Evolutionary conservation across 2,888 invertebrate genomes (phyloP).

Genomic region (Cheilosia variabilis): DNA sequence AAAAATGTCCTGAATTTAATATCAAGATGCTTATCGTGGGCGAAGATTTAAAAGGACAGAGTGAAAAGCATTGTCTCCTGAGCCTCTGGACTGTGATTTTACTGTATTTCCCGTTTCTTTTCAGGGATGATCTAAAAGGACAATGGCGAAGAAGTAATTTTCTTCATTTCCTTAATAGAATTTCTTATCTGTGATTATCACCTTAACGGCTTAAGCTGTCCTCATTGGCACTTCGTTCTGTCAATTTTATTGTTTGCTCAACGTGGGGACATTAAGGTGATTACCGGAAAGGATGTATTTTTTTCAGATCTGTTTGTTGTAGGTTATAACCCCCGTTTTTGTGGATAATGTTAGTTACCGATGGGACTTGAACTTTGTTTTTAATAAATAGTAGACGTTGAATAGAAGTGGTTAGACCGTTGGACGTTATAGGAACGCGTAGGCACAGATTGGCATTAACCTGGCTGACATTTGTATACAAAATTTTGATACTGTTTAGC

Average conservation of each 20-base stretch:
- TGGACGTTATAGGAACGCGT: too few species aligned
- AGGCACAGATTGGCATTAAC: too few species aligned
- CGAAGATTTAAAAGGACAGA: constrained; percentile 4
- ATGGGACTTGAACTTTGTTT: not conserved
- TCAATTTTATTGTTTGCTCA: constrained; percentile 69
- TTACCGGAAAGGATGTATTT: constrained; percentile 68
- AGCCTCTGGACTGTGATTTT: constrained; percentile 12
- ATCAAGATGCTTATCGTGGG: not conserved
- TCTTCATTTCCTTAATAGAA: constrained; percentile 84
- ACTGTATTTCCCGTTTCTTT: constrained; percentile 15
- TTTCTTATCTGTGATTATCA: constrained; percentile 78
- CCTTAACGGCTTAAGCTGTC: constrained; percentile 74
- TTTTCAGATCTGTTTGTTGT: constrained; percentile 14
- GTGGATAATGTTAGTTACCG: constrained; percentile 47
- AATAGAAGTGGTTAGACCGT: not conserved
- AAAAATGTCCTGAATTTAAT: constrained; percentile 6
- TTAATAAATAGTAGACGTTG: not conserved
- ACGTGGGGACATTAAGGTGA: constrained; percentile 67
- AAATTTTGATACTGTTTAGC: too few species aligned
- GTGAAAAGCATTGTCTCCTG: constrained; percentile 3
- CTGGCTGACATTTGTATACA: too few species aligned
- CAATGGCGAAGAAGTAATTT: constrained; percentile 79
- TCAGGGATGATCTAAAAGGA: constrained; percentile 40
- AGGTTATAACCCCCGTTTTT: constrained; percentile 50
- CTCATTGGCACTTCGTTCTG: constrained; percentile 72